These are phyloP conservation scores for Dryas iulia DNA, from an alignment of 1,140 invertebrate genomes.

Conservation along the genomic window DNA sequence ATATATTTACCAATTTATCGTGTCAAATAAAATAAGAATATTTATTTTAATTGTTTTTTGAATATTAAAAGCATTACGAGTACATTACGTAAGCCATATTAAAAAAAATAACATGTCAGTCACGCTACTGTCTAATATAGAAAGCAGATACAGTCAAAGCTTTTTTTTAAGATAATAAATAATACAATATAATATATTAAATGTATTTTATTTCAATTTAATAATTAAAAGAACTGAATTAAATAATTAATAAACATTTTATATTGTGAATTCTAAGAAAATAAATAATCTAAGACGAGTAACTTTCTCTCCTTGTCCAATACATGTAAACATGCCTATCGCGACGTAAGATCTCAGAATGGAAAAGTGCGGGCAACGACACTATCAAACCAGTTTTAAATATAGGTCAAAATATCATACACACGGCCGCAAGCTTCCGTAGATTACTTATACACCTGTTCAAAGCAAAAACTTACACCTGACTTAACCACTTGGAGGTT, in stretches of 20 bases:
- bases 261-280: neutral
- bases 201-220: no score
- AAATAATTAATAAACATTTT: neutral
- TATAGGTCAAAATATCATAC: slow-evolving; percentile 28
- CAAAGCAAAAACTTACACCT: slow-evolving; percentile 11
- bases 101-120: neutral
- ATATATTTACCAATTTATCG: no score
- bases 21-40: no score
- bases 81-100: neutral
- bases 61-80: neutral
- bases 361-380: slow-evolving; percentile 29
- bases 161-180: neutral
- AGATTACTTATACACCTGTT: slow-evolving; percentile 18
- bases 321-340: slow-evolving; percentile 26
- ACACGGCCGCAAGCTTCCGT: slow-evolving; percentile 1
- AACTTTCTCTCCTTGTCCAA: slow-evolving; percentile 23
- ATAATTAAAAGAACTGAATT: neutral
- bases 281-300: neutral
- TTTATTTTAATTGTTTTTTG: no score
- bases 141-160: neutral
- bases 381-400: slow-evolving; percentile 29
- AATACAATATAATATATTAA: no score
- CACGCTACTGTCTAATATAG: neutral
- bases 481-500: neutral
- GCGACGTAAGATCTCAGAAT: slow-evolving; percentile 25